Percentiles rank a stretch among this genome's conserved stretches.
Conservation (phyloP, 2,888 invertebrate genomes). For the Andrena trimmerana region DNA sequence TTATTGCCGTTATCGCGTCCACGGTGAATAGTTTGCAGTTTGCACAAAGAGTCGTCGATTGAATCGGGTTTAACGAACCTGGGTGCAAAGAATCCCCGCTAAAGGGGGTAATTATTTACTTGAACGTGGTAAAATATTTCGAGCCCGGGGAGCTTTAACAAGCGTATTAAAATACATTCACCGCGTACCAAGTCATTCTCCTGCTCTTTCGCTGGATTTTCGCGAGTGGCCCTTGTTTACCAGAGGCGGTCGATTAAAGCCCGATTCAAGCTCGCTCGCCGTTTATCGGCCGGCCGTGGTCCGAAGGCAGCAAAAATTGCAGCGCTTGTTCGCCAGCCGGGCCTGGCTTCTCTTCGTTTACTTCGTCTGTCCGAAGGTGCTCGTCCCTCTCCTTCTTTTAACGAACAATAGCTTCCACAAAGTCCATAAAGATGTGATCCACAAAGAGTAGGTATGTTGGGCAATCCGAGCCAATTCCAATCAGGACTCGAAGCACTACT, state of each 20-base stretch:
- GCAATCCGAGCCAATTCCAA: background rate
- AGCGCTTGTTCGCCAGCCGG: constrained; percentile 5
- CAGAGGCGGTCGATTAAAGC: constrained; percentile 27
- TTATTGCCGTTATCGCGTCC: constrained; percentile 37
- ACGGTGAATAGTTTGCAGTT: constrained; percentile 37
- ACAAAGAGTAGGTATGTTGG: background rate
- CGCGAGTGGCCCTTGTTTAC: constrained; percentile 30
- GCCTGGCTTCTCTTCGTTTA: background rate
- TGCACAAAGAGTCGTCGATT: constrained; percentile 41
- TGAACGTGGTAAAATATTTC: constrained; percentile 30
- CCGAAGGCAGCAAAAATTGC: constrained; percentile 9
- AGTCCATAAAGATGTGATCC: background rate
- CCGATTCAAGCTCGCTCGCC: constrained; percentile 14
- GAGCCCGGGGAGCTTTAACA: constrained; percentile 37
- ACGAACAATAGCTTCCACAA: background rate
- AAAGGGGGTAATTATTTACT: constrained; percentile 64
- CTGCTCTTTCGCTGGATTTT: constrained; percentile 4
- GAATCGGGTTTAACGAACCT: constrained; percentile 68
- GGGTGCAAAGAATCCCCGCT: constrained; percentile 29
- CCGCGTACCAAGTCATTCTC: constrained; percentile 7
- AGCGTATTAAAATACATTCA: constrained; percentile 48
- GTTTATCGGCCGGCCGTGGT: background rate
- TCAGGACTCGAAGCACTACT: background rate
- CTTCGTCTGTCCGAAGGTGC: background rate
- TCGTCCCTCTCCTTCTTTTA: background rate